Conservation (phyloP, 1,140 invertebrate species). For the Colletes gigas region DNA sequence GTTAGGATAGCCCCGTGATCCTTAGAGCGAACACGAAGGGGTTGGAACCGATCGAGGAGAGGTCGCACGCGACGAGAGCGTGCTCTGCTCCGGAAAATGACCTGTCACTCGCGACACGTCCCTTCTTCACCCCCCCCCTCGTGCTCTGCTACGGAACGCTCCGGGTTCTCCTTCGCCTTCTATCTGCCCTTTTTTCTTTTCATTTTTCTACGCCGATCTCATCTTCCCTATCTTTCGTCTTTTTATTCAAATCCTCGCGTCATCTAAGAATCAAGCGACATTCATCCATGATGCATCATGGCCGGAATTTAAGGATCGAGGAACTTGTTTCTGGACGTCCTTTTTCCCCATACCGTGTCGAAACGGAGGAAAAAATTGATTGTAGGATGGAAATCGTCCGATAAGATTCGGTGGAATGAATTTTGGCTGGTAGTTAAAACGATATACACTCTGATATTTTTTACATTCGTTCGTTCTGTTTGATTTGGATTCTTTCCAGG, state of each 20-base stretch:
- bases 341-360: too few relatives aligned
- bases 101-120: conserved; percentile 76
- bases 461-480: too few relatives aligned
- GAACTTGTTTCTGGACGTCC: not conserved
- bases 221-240: conserved; percentile 36
- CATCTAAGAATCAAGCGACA: conserved; percentile 46
- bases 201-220: conserved; percentile 20
- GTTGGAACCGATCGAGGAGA: conserved; percentile 63
- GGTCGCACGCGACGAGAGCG: conserved; percentile 68
- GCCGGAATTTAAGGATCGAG: conserved; percentile 8
- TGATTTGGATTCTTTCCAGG: too few relatives aligned
- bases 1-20: conserved; percentile 59
- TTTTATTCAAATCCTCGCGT: conserved; percentile 66
- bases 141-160: conserved; percentile 62
- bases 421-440: not conserved
- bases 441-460: too few relatives aligned
- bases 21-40: conserved; percentile 59
- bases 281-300: conserved; percentile 36
- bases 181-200: conserved; percentile 53
- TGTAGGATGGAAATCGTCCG: not conserved
- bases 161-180: conserved; percentile 60
- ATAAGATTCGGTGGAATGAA: not conserved
- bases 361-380: not conserved
- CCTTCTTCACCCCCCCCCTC: conserved; percentile 65
- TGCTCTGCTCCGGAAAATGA: conserved; percentile 79